Percentiles rank a stretch among this genome's conserved stretches.
Conservation (phyloP, 30 jellyfish, hydroid and myxozoan genomes). For the Aurelia aurita complex sp. Pacific region DNA sequence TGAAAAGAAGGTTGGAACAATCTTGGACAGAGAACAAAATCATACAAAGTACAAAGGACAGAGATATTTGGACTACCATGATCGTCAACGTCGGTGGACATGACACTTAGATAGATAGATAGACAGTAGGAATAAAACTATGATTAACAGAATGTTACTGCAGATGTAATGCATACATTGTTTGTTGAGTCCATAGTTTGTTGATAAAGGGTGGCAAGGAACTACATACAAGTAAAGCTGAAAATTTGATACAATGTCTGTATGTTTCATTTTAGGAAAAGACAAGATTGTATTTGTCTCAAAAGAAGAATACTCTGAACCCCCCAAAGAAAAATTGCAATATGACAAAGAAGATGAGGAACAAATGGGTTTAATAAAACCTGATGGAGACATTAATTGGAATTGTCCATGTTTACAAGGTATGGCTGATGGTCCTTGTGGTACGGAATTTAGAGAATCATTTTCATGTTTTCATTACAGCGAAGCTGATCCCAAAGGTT, state of each 20-base stretch:
- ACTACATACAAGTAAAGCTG: no score
- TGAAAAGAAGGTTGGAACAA: no score
- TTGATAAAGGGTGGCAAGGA: no score
- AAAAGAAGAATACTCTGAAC: slow-evolving; percentile 71
- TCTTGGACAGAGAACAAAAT: no score
- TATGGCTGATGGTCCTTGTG: slow-evolving; percentile 99
- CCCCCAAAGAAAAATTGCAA: slow-evolving; percentile 35
- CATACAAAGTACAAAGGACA: no score
- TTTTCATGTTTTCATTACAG: slow-evolving; percentile 96
- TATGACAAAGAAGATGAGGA: slow-evolving; percentile 83
- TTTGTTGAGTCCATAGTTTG: no score
- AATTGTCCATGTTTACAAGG: slow-evolving; percentile 99
- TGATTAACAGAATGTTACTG: no score
- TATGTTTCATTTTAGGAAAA: slow-evolving; percentile 60
- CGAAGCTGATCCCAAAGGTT: slow-evolving; percentile 97
- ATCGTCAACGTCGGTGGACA: no score
- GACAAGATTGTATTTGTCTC: slow-evolving; percentile 85
- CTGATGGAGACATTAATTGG: slow-evolving; percentile 99
- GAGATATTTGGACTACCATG: no score
- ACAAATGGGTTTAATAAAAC: slow-evolving; percentile 86
- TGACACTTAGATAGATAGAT: no score
- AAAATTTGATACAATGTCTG: background rate
- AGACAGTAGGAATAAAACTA: no score
- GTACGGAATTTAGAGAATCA: slow-evolving; percentile 91
- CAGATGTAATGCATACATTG: no score